phyloP scores from a whole-genome alignment of 1,140 invertebrate genomes.

The Anagrus nilaparvatae region DNA sequence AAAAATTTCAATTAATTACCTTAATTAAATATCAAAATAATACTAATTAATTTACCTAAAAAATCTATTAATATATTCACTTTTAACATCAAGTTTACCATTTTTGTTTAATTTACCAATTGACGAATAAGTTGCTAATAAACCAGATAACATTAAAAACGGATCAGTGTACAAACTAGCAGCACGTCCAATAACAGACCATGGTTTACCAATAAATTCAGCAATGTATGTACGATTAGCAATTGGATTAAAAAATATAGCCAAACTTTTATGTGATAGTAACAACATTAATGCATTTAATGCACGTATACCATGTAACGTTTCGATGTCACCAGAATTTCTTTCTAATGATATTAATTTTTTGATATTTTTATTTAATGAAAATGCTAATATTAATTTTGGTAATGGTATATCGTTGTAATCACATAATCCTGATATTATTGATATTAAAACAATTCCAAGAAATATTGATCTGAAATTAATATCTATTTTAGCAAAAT shows the following conservation, averaged over 20 bases:
- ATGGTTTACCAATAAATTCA: conserved; percentile 57
- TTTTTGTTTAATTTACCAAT: conserved; percentile 47
- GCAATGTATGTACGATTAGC: conserved; percentile 57
- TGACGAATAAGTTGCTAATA: conserved; percentile 56
- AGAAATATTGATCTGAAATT: conserved; percentile 31
- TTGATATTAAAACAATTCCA: conserved; percentile 23
- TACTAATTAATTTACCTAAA: conserved; percentile 41
- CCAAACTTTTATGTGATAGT: conserved; percentile 63
- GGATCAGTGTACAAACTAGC: conserved; percentile 69
- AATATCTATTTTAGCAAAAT: neutral
- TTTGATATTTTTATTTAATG: conserved; percentile 48
- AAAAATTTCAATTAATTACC: conserved; percentile 9
- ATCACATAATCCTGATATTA: conserved; percentile 31
- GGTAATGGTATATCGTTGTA: conserved; percentile 25
- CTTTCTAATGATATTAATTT: conserved; percentile 46
- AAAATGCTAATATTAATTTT: conserved; percentile 51
- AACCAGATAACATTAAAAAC: conserved; percentile 65
- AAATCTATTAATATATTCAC: conserved; percentile 50
- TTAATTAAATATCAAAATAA: conserved; percentile 6
- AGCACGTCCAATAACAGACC: conserved; percentile 60
- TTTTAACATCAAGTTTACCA: conserved; percentile 47
- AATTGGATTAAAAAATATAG: conserved; percentile 59
- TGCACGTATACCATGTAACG: conserved; percentile 57
- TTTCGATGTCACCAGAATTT: conserved; percentile 48
- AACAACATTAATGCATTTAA: conserved; percentile 57